Evolutionary conservation across 2,888 invertebrate species (phyloP).

Genomic region (Philaethria dido): DNA sequence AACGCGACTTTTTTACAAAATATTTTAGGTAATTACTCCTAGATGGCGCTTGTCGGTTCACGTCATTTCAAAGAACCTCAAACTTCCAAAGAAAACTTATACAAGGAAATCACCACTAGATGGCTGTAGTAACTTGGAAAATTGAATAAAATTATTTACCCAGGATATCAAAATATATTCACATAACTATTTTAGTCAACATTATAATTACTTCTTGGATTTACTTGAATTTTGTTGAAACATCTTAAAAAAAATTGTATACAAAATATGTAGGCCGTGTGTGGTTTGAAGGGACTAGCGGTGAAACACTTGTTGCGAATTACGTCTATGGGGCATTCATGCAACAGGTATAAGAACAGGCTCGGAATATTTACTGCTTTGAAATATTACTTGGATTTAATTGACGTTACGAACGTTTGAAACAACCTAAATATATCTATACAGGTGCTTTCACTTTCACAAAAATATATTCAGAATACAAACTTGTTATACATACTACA

Average conservation of each 20-base stretch:
- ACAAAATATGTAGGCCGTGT: not conserved
- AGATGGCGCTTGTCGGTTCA: not conserved
- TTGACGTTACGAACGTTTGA: slow-evolving; percentile 10
- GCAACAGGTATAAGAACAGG: slow-evolving; percentile 38
- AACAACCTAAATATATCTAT: slow-evolving; percentile 9
- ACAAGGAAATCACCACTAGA: slow-evolving; percentile 6
- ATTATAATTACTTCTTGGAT: not conserved
- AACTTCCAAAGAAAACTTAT: not conserved
- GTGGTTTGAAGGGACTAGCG: not conserved
- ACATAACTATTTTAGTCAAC: not conserved
- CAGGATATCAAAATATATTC: not conserved
- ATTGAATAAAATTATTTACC: not conserved
- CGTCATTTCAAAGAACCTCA: not conserved
- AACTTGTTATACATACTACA: slow-evolving; percentile 1
- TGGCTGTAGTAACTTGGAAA: slow-evolving; percentile 6
- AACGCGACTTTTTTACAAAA: not conserved
- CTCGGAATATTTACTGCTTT: slow-evolving; percentile 12
- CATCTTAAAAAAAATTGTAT: not conserved
- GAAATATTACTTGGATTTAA: slow-evolving; percentile 7
- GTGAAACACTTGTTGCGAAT: slow-evolving; percentile 40
- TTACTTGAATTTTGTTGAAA: not conserved
- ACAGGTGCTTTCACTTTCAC: slow-evolving; percentile 29
- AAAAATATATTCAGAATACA: slow-evolving; percentile 3
- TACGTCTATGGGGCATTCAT: slow-evolving; percentile 13
- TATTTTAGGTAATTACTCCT: not conserved